phyloP scores from a whole-genome alignment of 1,140 invertebrate species.

The Leptinotarsa texana region DNA sequence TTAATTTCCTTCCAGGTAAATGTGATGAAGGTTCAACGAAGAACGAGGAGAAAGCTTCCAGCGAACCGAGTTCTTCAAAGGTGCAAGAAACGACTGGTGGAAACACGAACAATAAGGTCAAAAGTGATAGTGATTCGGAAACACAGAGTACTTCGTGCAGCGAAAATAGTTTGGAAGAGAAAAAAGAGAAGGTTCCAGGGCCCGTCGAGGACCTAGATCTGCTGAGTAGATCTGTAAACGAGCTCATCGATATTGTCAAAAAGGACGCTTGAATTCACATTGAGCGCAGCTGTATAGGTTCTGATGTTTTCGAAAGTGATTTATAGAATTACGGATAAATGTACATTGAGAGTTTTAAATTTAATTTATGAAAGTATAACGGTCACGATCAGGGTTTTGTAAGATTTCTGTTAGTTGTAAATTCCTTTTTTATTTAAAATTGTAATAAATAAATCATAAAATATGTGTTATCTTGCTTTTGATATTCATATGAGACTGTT shows the following conservation, averaged over 20 bases:
- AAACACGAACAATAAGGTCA: constrained; percentile 9
- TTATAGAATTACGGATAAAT: constrained; percentile 19
- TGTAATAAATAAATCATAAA: not conserved
- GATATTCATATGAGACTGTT: constrained; percentile 20
- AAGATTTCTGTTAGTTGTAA: constrained; percentile 17
- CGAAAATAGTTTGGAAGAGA: constrained; percentile 41
- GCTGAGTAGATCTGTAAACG: constrained; percentile 46
- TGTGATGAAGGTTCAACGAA: not conserved
- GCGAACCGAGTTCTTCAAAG: constrained; percentile 7
- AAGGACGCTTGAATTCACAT: constrained; percentile 38
- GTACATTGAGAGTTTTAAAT: constrained; percentile 29
- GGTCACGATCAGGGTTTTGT: constrained; percentile 26
- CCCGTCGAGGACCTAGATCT: constrained; percentile 46
- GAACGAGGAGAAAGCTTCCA: constrained; percentile 28
- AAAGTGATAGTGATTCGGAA: constrained; percentile 47
- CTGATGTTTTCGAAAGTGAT: constrained; percentile 17
- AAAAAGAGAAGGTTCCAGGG: constrained; percentile 27
- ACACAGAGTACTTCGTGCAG: constrained; percentile 40
- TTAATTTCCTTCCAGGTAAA: not conserved
- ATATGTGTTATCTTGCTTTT: constrained; percentile 9
- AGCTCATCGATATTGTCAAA: constrained; percentile 49
- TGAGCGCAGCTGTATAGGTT: constrained; percentile 18
- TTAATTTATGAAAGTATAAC: not conserved
- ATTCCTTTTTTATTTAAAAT: constrained; percentile 18
- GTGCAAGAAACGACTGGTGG: constrained; percentile 9